Conservation (phyloP, 64 coral and sea anemone genomes). For the Actinia equina region DNA sequence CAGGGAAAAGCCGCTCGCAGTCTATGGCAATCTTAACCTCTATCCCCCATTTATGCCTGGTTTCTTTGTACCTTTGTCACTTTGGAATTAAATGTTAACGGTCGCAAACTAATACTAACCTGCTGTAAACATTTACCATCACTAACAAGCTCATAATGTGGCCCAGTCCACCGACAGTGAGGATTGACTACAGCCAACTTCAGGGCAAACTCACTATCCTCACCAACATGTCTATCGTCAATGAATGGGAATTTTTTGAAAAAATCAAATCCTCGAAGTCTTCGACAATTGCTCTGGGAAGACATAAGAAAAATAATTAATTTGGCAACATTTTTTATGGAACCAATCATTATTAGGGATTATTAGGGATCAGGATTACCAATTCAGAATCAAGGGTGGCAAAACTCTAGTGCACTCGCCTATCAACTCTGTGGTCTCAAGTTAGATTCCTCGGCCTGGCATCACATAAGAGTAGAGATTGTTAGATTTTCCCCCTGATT, state of each 20-base stretch:
- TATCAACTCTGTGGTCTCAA: too few relatives aligned
- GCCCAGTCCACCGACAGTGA: background rate
- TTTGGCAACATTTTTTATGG: background rate
- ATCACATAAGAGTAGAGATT: too few relatives aligned
- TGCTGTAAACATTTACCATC: background rate
- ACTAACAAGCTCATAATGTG: background rate
- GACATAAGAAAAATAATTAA: background rate
- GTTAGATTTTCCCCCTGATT: too few relatives aligned
- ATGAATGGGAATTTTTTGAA: background rate
- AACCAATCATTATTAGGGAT: too few relatives aligned
- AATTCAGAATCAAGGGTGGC: too few relatives aligned
- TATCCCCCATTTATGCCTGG: too few relatives aligned
- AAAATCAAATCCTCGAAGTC: background rate
- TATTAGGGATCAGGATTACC: too few relatives aligned
- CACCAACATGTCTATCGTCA: conserved; percentile 9
- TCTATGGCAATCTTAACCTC: too few relatives aligned
- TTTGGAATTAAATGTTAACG: background rate
- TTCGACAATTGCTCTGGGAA: background rate
- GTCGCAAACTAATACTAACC: background rate
- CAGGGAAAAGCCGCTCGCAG: too few relatives aligned
- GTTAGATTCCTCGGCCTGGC: too few relatives aligned
- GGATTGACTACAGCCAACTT: background rate
- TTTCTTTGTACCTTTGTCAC: background rate
- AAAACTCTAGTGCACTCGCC: too few relatives aligned
- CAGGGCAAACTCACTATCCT: background rate